These are phyloP conservation scores for Leptestheria dahalacensis DNA, from an alignment of 1,140 invertebrate species.

Conservation along the genomic window DNA sequence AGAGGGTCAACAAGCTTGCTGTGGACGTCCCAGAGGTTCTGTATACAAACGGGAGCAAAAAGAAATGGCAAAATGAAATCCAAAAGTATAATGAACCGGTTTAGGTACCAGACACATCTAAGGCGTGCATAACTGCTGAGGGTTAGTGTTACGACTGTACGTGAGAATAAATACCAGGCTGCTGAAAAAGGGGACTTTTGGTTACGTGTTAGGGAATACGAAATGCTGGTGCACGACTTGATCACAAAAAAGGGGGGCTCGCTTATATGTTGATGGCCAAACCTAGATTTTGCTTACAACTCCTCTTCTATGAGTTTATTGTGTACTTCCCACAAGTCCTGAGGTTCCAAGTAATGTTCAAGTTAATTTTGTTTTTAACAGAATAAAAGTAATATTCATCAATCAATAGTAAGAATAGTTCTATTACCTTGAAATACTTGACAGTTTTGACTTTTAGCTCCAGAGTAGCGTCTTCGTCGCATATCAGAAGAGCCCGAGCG, in stretches of 20 bases:
- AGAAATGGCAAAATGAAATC: conserved; percentile 19
- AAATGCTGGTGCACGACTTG: neutral
- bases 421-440: conserved; percentile 89
- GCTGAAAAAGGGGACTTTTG: too few species aligned
- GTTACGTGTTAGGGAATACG: neutral
- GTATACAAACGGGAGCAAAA: too few species aligned
- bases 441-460: conserved; percentile 96
- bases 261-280: neutral
- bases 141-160: neutral
- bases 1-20: conserved; percentile 29
- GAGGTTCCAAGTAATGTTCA: conserved; percentile 12
- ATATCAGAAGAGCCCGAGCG: conserved; percentile 76
- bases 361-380: conserved; percentile 20
- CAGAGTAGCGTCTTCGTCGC: conserved; percentile 93
- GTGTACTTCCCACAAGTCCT: conserved; percentile 55
- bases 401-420: neutral
- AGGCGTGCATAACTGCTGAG: neutral
- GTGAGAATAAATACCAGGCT: neutral
- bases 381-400: neutral
- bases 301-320: conserved; percentile 46
- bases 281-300: neutral
- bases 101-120: neutral
- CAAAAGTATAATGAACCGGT: conserved; percentile 2
- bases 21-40: conserved; percentile 34
- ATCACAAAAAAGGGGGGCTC: neutral